These are phyloP conservation scores for Anabas testudineus DNA, from an alignment of 2,797 vertebrate species.

Conservation along the genomic window DNA sequence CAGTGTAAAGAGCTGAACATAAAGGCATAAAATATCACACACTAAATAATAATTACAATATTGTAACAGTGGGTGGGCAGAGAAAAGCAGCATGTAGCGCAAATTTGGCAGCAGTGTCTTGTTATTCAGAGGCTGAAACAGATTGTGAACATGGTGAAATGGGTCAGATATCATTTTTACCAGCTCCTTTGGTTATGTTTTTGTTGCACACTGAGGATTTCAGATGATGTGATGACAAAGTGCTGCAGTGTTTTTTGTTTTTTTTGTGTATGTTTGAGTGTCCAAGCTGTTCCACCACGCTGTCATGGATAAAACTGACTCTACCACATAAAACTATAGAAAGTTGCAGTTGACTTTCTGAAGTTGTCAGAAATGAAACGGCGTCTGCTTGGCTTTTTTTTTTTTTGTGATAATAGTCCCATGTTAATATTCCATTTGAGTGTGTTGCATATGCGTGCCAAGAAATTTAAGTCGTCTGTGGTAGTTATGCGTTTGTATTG, in stretches of 20 bases:
- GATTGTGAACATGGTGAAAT: background rate
- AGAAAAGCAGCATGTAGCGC: no score
- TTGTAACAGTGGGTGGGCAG: background rate
- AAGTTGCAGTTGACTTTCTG: background rate
- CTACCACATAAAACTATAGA: background rate
- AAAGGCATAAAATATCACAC: background rate
- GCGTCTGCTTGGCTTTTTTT: background rate
- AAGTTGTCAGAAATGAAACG: background rate
- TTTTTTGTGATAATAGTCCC: background rate
- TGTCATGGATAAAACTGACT: no score
- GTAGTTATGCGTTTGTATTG: background rate
- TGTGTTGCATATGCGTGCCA: background rate
- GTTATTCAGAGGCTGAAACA: background rate
- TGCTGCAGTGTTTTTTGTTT: background rate
- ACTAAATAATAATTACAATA: background rate
- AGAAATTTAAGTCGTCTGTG: background rate
- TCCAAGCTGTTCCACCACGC: background rate
- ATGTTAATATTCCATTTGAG: background rate
- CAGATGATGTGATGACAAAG: background rate
- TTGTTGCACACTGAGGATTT: background rate
- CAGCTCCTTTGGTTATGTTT: background rate
- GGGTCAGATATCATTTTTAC: background rate
- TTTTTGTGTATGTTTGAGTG: background rate
- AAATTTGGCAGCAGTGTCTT: background rate
- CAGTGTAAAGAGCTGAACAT: background rate